These are phyloP conservation scores for Isaurus tuberculatus DNA, from an alignment of 92 coral and sea anemone genomes.

Conservation along the genomic window DNA sequence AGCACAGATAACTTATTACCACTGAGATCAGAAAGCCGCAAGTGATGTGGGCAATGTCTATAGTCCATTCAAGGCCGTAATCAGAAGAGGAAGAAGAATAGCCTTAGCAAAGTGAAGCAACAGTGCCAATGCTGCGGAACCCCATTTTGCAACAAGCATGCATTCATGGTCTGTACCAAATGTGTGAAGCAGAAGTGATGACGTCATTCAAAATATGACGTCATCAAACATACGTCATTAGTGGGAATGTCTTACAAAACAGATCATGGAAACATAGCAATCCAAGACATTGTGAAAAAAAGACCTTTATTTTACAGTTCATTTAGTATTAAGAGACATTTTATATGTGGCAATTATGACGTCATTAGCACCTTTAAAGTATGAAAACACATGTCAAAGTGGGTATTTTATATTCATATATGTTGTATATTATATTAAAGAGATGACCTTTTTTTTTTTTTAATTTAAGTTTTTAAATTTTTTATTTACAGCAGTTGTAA, in stretches of 20 bases:
- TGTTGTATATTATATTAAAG: conserved; percentile 41
- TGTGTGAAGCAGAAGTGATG: conserved; percentile 7
- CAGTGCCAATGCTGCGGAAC: conserved; percentile 9
- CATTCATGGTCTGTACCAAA: conserved; percentile 10
- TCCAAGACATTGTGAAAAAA: too few relatives aligned
- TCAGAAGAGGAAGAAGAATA: neutral
- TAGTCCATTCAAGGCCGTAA: neutral
- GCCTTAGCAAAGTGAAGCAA: neutral
- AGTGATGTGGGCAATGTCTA: neutral
- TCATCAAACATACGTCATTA: neutral
- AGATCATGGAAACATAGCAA: too few relatives aligned
- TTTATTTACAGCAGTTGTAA: too few relatives aligned
- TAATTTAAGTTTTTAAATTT: conserved; percentile 34
- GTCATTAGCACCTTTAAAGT: conserved; percentile 27
- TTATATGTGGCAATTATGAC: conserved; percentile 6
- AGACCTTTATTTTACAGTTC: too few relatives aligned
- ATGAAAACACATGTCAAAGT: conserved; percentile 36
- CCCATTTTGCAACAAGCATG: neutral
- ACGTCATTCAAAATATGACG: conserved; percentile 3
- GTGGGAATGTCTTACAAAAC: neutral
- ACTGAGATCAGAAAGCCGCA: conserved; percentile 9
- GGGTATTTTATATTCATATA: conserved; percentile 42
- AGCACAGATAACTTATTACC: neutral
- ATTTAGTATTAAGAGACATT: too few relatives aligned
- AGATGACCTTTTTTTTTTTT: conserved; percentile 27